These are phyloP conservation scores for Lepidocyrtinus sp. DNA, from an alignment of 2,888 invertebrate species.

Conservation along the genomic window DNA sequence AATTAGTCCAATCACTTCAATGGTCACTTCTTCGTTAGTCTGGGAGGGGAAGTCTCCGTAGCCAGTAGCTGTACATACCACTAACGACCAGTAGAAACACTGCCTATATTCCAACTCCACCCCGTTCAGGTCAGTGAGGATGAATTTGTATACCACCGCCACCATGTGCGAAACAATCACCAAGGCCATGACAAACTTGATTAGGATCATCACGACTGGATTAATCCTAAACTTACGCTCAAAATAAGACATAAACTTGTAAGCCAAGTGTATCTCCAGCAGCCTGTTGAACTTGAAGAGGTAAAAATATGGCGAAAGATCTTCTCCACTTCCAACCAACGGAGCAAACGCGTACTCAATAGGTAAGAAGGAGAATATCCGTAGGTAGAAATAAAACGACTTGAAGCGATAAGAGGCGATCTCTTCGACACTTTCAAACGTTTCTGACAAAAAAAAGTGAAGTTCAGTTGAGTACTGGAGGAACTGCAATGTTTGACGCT, in stretches of 20 bases:
- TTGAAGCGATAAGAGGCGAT: constrained; percentile 58
- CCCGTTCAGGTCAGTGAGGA: constrained; percentile 40
- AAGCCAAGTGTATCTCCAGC: constrained; percentile 52
- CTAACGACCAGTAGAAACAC: constrained; percentile 63
- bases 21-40: constrained; percentile 41
- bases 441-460: constrained; percentile 49
- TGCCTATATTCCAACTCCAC: constrained; percentile 16
- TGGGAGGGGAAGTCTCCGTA: constrained; percentile 60
- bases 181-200: constrained; percentile 42
- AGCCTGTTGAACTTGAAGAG: constrained; percentile 64
- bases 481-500: not conserved
- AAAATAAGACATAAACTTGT: constrained; percentile 23
- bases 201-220: constrained; percentile 38
- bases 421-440: constrained; percentile 60
- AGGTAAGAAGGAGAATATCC: constrained; percentile 63
- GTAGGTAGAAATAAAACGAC: constrained; percentile 54
- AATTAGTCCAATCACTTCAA: constrained; percentile 48
- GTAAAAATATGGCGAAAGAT: constrained; percentile 58
- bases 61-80: constrained; percentile 58
- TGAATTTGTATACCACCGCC: constrained; percentile 54
- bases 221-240: constrained; percentile 37
- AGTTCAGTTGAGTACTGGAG: not conserved
- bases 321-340: constrained; percentile 15
- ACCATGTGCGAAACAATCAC: constrained; percentile 60
- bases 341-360: constrained; percentile 62